phyloP scores from a whole-genome alignment of 2,797 vertebrate species.

The Acanthurus lineatus region DNA sequence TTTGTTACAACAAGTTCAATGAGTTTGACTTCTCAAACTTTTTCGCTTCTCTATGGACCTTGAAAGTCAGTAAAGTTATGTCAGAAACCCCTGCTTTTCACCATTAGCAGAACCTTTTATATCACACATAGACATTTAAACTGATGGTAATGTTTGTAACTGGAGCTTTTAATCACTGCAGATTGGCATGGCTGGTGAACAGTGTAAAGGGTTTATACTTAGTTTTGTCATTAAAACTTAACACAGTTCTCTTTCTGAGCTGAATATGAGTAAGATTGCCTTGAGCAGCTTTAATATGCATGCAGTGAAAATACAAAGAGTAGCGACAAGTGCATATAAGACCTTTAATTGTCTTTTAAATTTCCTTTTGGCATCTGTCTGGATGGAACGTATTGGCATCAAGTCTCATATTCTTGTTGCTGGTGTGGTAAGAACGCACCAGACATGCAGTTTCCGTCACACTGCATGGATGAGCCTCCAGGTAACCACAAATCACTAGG shows the following conservation, averaged over 20 bases:
- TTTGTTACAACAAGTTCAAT: too few species aligned
- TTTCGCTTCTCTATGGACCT: neutral
- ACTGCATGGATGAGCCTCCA: constrained; percentile 19
- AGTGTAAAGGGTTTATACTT: neutral
- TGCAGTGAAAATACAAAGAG: neutral
- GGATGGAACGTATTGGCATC: neutral
- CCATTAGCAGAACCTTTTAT: too few species aligned
- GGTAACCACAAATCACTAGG: constrained; percentile 35
- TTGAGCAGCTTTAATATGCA: neutral
- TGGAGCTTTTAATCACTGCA: neutral
- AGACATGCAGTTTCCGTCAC: constrained; percentile 10
- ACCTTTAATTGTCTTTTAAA: neutral
- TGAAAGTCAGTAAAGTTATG: neutral
- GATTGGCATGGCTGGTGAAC: neutral
- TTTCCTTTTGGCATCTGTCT: neutral
- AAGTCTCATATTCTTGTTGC: constrained; percentile 1
- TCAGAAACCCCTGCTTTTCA: neutral
- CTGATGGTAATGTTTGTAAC: neutral
- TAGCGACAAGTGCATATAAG: neutral
- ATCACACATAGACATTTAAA: neutral
- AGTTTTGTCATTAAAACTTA: neutral
- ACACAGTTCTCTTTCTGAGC: neutral
- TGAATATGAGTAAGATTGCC: constrained; percentile 6
- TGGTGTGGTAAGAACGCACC: constrained; percentile 5
- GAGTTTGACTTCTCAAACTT: neutral